Conservation (phyloP, 1,140 invertebrate species). For the Caenorhabditis inopinata region DNA sequence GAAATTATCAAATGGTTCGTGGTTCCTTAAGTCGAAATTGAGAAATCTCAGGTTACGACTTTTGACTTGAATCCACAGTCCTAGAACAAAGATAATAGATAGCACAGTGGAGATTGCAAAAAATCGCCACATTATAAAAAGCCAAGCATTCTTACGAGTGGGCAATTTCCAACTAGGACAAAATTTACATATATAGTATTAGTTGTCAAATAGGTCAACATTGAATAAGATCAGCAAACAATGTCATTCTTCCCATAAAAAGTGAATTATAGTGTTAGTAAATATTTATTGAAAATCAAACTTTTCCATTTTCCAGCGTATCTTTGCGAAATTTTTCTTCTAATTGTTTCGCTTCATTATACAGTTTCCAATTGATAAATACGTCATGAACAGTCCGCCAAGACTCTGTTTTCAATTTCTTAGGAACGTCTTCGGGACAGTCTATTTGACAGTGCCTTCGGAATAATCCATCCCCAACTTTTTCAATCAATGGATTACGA, state of each 20-base stretch:
- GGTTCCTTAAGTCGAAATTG: not conserved
- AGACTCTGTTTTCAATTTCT: not conserved
- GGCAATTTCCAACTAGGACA: not conserved
- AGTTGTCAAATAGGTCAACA: too few relatives aligned
- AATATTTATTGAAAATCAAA: not conserved
- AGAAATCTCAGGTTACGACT: not conserved
- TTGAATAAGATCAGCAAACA: too few relatives aligned
- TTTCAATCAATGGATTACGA: not conserved
- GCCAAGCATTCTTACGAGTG: not conserved
- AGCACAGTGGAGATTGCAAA: not conserved
- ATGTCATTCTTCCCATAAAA: too few relatives aligned
- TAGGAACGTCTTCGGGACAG: not conserved
- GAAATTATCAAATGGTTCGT: slow-evolving; percentile 1
- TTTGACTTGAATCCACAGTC: not conserved
- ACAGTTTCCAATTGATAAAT: not conserved
- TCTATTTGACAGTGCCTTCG: slow-evolving; percentile 2
- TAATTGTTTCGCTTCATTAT: not conserved
- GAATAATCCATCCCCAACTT: not conserved
- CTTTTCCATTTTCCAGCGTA: not conserved
- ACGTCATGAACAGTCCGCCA: slow-evolving; percentile 1
- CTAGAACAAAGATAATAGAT: not conserved
- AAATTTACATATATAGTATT: not conserved
- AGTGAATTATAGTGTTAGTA: too few relatives aligned
- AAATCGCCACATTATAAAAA: not conserved
- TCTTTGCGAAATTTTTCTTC: not conserved